A percentile compares a stretch with the other conserved stretches of the same genome.
phyloP scores from a whole-genome alignment of 2,113 vertebrate species.

The Gymnobelideus leadbeateri region DNA sequence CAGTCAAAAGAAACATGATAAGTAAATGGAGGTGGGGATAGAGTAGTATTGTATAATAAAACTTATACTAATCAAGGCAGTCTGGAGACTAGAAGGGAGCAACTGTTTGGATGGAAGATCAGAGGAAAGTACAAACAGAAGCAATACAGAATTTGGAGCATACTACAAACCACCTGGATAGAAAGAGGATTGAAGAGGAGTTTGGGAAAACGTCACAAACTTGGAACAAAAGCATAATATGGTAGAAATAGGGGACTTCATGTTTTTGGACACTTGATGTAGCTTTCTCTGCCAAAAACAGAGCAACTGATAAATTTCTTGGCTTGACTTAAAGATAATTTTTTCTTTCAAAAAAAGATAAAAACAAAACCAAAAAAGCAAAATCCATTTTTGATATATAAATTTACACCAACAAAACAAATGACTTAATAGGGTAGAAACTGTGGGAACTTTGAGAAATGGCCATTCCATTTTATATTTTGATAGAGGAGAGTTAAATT shows the following conservation, averaged over 20 bases:
- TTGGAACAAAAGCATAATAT: background rate
- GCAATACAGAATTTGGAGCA: background rate
- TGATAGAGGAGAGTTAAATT: background rate
- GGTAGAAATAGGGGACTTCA: background rate
- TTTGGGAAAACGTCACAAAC: background rate
- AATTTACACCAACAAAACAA: background rate
- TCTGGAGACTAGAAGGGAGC: background rate
- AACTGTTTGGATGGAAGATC: background rate
- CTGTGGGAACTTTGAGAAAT: background rate
- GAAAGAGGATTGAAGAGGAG: background rate
- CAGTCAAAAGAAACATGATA: background rate
- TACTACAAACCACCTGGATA: background rate
- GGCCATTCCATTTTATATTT: background rate
- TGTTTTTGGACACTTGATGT: background rate
- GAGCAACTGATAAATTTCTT: background rate
- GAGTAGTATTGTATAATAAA: background rate
- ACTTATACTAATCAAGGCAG: background rate
- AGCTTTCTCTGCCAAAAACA: background rate
- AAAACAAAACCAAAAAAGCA: background rate
- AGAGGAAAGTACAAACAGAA: background rate
- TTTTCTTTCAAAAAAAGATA: background rate
- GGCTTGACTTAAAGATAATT: background rate
- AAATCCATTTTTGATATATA: background rate
- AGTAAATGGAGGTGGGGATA: background rate
- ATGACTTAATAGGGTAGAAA: background rate